phyloP scores from a whole-genome alignment of 2,888 invertebrate genomes.

The Scaptomyza parva region DNA sequence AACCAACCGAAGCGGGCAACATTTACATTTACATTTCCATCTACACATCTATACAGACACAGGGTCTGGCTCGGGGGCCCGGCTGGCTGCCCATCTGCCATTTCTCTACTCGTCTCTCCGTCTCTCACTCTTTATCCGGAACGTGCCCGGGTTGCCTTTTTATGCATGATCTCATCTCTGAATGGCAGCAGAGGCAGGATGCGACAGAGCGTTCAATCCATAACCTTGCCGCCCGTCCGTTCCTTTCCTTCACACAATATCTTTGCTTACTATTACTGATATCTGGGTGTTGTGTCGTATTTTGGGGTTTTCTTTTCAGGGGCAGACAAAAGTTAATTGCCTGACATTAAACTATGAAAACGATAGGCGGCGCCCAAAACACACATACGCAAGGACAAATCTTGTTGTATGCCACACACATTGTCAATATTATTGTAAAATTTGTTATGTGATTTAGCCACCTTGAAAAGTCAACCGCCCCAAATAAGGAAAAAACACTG shows the following conservation, averaged over 20 bases:
- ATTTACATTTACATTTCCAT: constrained; percentile 78
- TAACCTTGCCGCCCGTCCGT: neutral
- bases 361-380: constrained; percentile 67
- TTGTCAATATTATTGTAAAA: constrained; percentile 53
- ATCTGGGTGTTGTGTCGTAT: constrained; percentile 1
- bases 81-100: constrained; percentile 27
- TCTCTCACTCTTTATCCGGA: constrained; percentile 26
- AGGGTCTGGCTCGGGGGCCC: neutral
- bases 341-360: constrained; percentile 79
- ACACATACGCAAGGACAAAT: constrained; percentile 17
- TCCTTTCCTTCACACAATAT: constrained; percentile 1
- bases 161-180: constrained; percentile 80
- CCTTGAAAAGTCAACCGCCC: constrained; percentile 44
- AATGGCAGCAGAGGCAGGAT: constrained; percentile 58
- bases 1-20: constrained; percentile 62
- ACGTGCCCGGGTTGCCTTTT: constrained; percentile 65
- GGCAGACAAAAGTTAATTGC: constrained; percentile 77
- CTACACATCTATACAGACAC: neutral
- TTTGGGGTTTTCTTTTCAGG: constrained; percentile 4
- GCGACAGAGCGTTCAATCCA: constrained; percentile 33
- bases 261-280: constrained; percentile 2
- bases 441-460: constrained; percentile 59
- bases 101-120: constrained; percentile 1
- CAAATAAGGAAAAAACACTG: constrained; percentile 33
- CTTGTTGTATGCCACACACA: constrained; percentile 3